Evolutionary conservation across 2,888 invertebrate species (phyloP).

Genomic region (Eubasilissa splendida): DNA sequence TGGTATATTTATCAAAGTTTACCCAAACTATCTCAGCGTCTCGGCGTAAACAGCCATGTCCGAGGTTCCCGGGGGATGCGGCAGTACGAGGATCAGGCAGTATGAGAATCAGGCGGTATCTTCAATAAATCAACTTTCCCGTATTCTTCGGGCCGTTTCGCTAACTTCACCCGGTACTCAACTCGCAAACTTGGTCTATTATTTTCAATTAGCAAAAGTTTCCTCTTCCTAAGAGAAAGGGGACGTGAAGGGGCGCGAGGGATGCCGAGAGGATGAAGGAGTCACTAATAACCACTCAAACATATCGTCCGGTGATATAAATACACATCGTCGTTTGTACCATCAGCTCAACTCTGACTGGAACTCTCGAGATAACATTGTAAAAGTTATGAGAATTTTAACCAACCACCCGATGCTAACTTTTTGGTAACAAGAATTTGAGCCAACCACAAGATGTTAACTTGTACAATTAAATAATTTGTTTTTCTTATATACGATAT

Average conservation of each 20-base stretch:
- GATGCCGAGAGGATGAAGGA: slow-evolving; percentile 2
- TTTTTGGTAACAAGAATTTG: too few species aligned
- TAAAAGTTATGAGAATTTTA: too few species aligned
- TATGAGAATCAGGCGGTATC: slow-evolving; percentile 8
- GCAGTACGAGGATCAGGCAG: slow-evolving; percentile 25
- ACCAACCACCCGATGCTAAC: too few species aligned
- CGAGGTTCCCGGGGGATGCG: slow-evolving; percentile 37
- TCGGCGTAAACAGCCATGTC: slow-evolving; percentile 33
- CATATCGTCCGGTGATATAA: slow-evolving; percentile 40
- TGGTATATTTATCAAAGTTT: slow-evolving; percentile 1
- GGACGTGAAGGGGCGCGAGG: slow-evolving; percentile 13
- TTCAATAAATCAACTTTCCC: slow-evolving; percentile 55
- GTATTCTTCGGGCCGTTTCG: slow-evolving; percentile 52
- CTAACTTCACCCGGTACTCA: slow-evolving; percentile 44
- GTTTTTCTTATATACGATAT: too few species aligned
- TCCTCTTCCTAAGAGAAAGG: slow-evolving; percentile 41
- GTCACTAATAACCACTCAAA: slow-evolving; percentile 55
- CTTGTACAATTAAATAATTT: too few species aligned
- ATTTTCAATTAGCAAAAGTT: slow-evolving; percentile 57
- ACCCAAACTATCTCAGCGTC: slow-evolving; percentile 1
- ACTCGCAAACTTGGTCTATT: slow-evolving; percentile 54
- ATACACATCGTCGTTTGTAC: too few species aligned
- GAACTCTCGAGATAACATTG: too few species aligned
- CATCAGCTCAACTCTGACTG: too few species aligned
- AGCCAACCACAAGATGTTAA: too few species aligned